Evolutionary conservation across 1,140 invertebrate genomes (phyloP).

Genomic region (Paraescarpia echinospica): DNA sequence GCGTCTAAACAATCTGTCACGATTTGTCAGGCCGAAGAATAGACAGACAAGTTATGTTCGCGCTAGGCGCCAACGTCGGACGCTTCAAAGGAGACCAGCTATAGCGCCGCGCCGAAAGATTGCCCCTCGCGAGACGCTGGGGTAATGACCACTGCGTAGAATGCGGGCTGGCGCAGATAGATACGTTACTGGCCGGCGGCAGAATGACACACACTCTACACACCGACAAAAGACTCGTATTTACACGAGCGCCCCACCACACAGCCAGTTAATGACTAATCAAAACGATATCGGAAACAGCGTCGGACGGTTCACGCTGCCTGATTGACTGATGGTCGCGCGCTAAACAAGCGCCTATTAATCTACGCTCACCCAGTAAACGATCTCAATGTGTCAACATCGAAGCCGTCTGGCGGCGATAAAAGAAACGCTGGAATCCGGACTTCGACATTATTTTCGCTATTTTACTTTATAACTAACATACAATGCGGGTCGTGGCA

Average conservation of each 20-base stretch:
- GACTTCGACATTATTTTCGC: not conserved
- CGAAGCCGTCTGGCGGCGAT: not conserved
- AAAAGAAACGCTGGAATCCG: not conserved
- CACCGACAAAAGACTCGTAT: not conserved
- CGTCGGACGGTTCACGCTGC: not conserved
- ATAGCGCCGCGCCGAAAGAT: not conserved
- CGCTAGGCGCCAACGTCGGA: not conserved
- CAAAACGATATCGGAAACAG: not conserved
- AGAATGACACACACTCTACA: not conserved
- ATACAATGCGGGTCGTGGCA: not conserved
- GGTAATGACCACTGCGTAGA: not conserved
- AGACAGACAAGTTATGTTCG: constrained; percentile 5
- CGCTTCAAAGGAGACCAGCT: not conserved
- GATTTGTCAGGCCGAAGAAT: not conserved
- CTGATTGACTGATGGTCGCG: not conserved
- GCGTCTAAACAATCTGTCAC: constrained; percentile 4
- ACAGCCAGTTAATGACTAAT: not conserved
- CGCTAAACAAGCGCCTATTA: not conserved
- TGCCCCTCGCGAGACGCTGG: not conserved
- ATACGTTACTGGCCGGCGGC: not conserved
- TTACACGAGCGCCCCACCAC: not conserved
- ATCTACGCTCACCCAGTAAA: not conserved
- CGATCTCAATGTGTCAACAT: not conserved
- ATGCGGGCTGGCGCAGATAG: not conserved
- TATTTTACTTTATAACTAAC: not conserved